Evolutionary conservation across 2,888 invertebrate species (phyloP), one percentile per base, ranked within the genome.

Genomic region (Sclerodermus sp.): DNA sequence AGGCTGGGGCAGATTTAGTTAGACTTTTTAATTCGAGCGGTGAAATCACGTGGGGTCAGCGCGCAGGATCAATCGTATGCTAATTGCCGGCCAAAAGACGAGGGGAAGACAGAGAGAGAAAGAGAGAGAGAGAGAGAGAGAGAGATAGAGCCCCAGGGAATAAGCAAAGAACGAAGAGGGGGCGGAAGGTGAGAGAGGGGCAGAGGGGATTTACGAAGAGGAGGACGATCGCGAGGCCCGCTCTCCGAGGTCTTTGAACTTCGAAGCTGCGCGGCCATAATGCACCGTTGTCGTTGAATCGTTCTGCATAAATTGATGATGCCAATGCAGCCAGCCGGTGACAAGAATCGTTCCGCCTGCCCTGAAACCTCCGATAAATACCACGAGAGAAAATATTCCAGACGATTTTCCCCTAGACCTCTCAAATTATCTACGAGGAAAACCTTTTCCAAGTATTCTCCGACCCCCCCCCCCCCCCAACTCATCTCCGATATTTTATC

Each of bases 231-330:
- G 54, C 54, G 57, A 4, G 62, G 57, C 55, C 49, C 56, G 46
- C 57, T 54, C 55, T 46, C 47, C 52, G 50, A 64, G 71, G 73
- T 73, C 73, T 72, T 73, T 73, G 73, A 73, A 73, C 73, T 23
- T 23, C 58, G 63, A 47, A 59, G 51, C 63, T 59, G 65, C 67
- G 62, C 62, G 65, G 55, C 58, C 65, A 70, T 76, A 75, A 76
- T 76, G 73, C 73, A 64, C 71, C 71, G 70, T 71, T 71, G 74
- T 73, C 72, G 73, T 74, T 75, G 76, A 74, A 76, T 77, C 73
- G 76, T 76, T 76, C 76, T 76, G 76, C 76, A 77, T 77, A 77
- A 77, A 76, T 76, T 77, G 73, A 76, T 76, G 76, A 76, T 72
- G 67, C 61, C 57, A 60, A 58, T 58, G 58, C 58, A 63, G 58